Percentiles rank a stretch among this genome's conserved stretches.
Evolutionary conservation across 2,797 vertebrate species (phyloP).

Genomic region (Pseudochaenichthys georgianus): DNA sequence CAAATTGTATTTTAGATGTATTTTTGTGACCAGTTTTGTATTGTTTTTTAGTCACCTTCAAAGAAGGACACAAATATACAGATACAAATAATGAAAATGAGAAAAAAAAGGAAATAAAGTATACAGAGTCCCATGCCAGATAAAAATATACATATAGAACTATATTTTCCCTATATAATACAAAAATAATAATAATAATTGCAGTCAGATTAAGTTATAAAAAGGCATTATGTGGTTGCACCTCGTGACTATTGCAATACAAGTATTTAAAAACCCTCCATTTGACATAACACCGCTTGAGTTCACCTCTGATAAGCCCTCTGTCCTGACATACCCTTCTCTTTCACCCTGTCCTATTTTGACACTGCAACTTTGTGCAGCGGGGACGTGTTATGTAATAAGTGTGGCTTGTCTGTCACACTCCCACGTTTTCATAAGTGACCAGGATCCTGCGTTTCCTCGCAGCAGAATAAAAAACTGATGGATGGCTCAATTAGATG

Average conservation of each 20-base stretch:
- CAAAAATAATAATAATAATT: no score
- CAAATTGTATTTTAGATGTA: background rate
- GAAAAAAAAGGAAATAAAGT: no score
- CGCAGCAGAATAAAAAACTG: slow-evolving; percentile 38
- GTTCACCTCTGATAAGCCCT: slow-evolving; percentile 14
- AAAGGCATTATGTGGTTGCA: no score
- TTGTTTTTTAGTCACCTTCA: no score
- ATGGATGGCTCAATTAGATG: slow-evolving; percentile 54
- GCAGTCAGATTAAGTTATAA: no score
- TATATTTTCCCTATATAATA: no score
- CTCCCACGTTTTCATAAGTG: slow-evolving; percentile 48
- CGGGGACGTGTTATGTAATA: slow-evolving; percentile 40
- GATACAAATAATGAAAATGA: no score
- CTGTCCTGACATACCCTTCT: slow-evolving; percentile 35
- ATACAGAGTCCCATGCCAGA: no score
- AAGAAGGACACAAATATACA: no score
- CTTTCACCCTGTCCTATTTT: slow-evolving; percentile 33
- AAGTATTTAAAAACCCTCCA: background rate
- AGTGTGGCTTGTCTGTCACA: slow-evolving; percentile 31
- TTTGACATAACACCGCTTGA: background rate
- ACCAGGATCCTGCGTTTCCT: slow-evolving; percentile 40
- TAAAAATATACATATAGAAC: no score
- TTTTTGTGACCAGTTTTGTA: no score
- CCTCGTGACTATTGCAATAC: no score
- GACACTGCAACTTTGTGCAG: slow-evolving; percentile 30